Conservation (phyloP, 2,888 invertebrate species). For the Hypomecis atomaria region DNA sequence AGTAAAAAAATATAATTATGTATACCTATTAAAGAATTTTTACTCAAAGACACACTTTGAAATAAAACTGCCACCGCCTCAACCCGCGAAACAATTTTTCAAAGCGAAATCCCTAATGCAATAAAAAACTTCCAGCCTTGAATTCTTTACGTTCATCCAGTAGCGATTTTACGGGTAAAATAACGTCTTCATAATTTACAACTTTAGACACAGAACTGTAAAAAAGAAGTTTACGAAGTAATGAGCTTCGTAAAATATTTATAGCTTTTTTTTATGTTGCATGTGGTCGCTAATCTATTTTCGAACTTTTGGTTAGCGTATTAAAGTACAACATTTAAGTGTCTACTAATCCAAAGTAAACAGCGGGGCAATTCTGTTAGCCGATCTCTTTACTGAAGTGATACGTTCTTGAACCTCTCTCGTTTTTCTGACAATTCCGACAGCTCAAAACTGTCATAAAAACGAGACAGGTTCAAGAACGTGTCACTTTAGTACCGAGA, state of each 20-base stretch:
- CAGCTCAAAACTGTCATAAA: no score
- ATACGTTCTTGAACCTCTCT: no score
- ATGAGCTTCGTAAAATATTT: slow-evolving; percentile 32
- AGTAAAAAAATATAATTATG: no score
- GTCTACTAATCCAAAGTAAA: no score
- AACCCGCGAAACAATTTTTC: slow-evolving; percentile 35
- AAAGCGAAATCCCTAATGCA: slow-evolving; percentile 34
- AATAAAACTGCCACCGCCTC: slow-evolving; percentile 19
- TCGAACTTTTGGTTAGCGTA: not conserved
- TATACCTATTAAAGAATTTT: no score
- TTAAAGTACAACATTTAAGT: no score
- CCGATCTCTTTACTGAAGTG: no score
- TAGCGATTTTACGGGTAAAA: slow-evolving; percentile 41
- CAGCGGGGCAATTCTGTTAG: no score
- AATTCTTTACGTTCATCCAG: slow-evolving; percentile 44
- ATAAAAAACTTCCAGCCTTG: slow-evolving; percentile 40
- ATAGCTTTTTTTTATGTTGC: slow-evolving; percentile 19
- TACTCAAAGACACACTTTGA: slow-evolving; percentile 14
- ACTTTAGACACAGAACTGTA: slow-evolving; percentile 29
- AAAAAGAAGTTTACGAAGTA: slow-evolving; percentile 34
- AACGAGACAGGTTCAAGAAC: no score
- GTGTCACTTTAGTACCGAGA: no score
- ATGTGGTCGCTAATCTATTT: slow-evolving; percentile 15
- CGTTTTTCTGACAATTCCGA: no score
- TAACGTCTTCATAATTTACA: slow-evolving; percentile 43